These are phyloP conservation scores for Hassar affinis DNA, from an alignment of 2,113 vertebrate genomes.

Conservation along the genomic window DNA sequence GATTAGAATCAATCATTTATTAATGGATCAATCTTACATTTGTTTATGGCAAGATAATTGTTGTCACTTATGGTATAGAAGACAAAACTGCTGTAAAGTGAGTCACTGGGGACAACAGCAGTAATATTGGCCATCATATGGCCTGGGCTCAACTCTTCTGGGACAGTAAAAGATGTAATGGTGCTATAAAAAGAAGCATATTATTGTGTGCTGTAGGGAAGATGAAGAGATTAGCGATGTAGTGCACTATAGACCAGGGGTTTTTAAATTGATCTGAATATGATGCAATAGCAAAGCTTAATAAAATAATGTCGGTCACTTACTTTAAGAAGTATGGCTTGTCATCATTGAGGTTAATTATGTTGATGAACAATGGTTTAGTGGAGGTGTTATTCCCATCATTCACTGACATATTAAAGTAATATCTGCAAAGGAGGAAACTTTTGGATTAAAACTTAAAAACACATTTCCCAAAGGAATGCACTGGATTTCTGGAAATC, in stretches of 20 bases:
- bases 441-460: neutral
- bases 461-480: neutral
- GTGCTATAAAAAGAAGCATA: neutral
- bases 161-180: neutral
- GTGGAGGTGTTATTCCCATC: neutral
- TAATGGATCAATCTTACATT: neutral
- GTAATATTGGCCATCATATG: neutral
- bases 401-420: neutral
- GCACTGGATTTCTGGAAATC: neutral
- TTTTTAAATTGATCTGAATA: neutral
- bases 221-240: neutral
- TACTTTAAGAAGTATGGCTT: neutral
- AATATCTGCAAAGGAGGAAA: neutral
- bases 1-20: neutral
- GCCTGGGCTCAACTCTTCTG: neutral
- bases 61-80: slow-evolving; percentile 1
- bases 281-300: neutral
- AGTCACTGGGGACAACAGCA: neutral
- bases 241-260: neutral
- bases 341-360: slow-evolving; percentile 1
- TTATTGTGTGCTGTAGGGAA: neutral
- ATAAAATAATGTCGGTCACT: neutral
- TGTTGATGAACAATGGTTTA: neutral
- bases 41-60: neutral
- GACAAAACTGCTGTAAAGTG: neutral